These are phyloP conservation scores for Orientallactaga sibirica DNA, from an alignment of 2,797 vertebrate genomes.

Conservation along the genomic window DNA sequence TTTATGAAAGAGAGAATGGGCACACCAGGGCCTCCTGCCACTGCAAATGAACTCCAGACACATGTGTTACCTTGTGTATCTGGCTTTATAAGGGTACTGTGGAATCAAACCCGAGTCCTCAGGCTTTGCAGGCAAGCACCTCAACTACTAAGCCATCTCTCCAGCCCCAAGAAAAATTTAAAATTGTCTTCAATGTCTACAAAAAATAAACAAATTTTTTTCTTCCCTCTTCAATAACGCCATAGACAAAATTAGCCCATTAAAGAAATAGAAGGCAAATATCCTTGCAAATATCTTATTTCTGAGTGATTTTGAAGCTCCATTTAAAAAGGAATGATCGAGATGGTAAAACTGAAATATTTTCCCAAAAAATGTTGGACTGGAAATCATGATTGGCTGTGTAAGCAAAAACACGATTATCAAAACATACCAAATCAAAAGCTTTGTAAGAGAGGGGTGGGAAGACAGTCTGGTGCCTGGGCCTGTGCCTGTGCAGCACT, in stretches of 20 bases:
- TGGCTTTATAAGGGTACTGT: no score
- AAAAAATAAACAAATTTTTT: neutral
- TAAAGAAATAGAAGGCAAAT: constrained; percentile 48
- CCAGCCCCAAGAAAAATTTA: neutral
- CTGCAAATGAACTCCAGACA: no score
- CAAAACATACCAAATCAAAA: neutral
- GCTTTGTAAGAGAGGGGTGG: neutral
- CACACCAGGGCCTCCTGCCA: no score
- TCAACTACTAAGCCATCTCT: no score
- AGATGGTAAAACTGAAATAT: neutral
- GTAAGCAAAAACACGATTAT: neutral
- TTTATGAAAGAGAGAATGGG: no score
- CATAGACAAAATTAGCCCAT: constrained; percentile 9
- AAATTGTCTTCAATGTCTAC: neutral
- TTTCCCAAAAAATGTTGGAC: neutral
- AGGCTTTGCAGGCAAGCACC: no score
- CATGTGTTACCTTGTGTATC: no score
- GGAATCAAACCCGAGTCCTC: no score
- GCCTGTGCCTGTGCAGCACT: neutral
- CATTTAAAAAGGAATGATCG: neutral
- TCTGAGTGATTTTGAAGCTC: neutral
- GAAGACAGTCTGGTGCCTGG: neutral
- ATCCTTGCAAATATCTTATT: constrained; percentile 29
- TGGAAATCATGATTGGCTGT: neutral
- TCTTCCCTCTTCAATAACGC: neutral